These are phyloP conservation scores for Saguinus oedipus DNA, from an alignment of 2,797 vertebrate genomes.

Conservation along the genomic window DNA sequence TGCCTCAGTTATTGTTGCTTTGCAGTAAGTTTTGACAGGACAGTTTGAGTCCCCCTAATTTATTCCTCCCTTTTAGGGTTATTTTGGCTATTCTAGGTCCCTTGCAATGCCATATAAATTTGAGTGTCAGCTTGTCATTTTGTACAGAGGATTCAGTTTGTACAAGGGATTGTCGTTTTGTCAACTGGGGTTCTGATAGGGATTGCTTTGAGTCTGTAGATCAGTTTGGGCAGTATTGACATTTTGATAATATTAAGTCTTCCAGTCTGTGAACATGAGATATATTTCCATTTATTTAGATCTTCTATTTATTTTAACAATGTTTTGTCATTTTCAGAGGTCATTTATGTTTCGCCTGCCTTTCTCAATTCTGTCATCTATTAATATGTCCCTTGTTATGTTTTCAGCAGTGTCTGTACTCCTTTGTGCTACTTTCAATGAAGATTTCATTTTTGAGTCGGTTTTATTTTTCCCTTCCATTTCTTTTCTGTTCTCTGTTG, in stretches of 20 bases:
- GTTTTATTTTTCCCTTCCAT: constrained; percentile 27
- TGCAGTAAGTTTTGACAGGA: constrained; percentile 34
- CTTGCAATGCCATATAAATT: not conserved
- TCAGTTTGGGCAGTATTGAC: not conserved
- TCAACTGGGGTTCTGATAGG: not conserved
- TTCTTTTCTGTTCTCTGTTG: constrained; percentile 41
- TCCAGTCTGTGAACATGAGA: not conserved
- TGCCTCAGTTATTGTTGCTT: not conserved
- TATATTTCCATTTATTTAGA: not conserved
- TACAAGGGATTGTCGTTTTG: too few relatives aligned
- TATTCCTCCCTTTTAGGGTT: not conserved
- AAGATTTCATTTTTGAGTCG: not conserved
- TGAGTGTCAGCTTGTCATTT: constrained; percentile 1
- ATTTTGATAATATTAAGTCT: constrained; percentile 1
- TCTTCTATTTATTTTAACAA: not conserved
- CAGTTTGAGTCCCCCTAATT: not conserved
- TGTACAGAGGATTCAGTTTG: not conserved
- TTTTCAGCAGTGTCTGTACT: not conserved
- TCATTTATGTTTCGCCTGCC: not conserved
- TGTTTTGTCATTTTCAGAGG: not conserved
- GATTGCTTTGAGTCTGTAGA: not conserved
- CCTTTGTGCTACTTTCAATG: not conserved
- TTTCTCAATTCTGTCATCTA: not conserved
- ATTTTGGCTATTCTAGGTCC: constrained; percentile 4
- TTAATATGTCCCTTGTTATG: not conserved